Evolutionary conservation across 2,113 vertebrate genomes (phyloP).

Genomic region (Coturnix japonica): DNA sequence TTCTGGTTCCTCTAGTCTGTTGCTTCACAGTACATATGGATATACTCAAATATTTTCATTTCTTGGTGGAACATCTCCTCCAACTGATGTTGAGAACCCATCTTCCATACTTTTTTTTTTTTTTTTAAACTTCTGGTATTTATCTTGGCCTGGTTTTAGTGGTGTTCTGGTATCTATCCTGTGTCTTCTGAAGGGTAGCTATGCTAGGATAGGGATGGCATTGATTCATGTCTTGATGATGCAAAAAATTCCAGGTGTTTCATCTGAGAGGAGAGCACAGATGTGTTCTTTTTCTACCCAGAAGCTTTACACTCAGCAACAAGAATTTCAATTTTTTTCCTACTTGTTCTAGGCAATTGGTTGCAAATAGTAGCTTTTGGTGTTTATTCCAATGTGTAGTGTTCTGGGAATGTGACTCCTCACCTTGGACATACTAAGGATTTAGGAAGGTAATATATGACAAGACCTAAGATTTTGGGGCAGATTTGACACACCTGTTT

Average conservation of each 20-base stretch:
- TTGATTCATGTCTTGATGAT: background rate
- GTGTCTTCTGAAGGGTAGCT: background rate
- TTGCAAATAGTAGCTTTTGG: background rate
- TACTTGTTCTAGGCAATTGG: background rate
- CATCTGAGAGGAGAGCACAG: background rate
- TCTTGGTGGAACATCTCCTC: constrained; percentile 5
- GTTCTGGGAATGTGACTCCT: background rate
- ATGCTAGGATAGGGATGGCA: background rate
- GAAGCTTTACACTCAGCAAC: background rate
- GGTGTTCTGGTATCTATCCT: constrained; percentile 11
- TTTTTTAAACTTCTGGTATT: background rate
- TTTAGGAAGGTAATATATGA: background rate
- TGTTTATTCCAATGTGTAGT: background rate
- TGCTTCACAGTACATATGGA: background rate
- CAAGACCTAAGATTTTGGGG: background rate
- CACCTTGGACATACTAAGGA: background rate
- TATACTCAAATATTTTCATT: background rate
- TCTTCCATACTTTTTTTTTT: background rate
- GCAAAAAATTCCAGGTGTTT: background rate
- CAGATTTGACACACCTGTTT: background rate
- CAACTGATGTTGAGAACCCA: background rate
- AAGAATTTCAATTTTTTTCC: background rate
- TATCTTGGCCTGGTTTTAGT: background rate
- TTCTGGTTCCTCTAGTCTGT: background rate
- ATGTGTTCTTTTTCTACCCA: background rate